Conservation (phyloP, 2,797 vertebrate species). For the Chanos chanos region DNA sequence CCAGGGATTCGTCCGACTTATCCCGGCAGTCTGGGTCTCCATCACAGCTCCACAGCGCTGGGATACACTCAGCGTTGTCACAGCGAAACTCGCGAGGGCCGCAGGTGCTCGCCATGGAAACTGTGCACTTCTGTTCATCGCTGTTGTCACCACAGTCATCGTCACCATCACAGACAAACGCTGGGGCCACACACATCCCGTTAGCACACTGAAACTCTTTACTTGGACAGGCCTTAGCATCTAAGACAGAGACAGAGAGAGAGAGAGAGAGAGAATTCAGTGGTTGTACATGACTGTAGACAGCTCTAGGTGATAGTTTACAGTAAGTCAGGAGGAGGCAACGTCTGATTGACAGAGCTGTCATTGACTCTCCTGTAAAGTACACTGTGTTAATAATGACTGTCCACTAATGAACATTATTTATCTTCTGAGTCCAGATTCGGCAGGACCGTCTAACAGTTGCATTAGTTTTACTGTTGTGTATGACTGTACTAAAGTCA, state of each 20-base stretch:
- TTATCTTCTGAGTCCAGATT: too few species aligned
- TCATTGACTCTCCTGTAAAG: neutral
- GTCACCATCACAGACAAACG: conserved; percentile 87
- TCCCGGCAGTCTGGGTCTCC: conserved; percentile 91
- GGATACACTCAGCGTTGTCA: conserved; percentile 88
- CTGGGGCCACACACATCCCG: conserved; percentile 81
- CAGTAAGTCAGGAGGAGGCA: neutral
- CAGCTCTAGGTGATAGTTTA: neutral
- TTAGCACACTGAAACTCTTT: conserved; percentile 86
- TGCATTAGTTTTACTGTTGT: too few species aligned
- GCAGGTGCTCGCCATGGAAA: conserved; percentile 82
- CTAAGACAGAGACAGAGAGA: conserved; percentile 46
- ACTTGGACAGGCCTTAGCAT: conserved; percentile 80
- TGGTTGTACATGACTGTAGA: conserved; percentile 40
- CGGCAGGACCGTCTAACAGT: too few species aligned
- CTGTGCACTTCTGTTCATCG: conserved; percentile 84
- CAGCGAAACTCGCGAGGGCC: conserved; percentile 90
- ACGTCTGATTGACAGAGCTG: too few species aligned
- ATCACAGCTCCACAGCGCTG: conserved; percentile 90
- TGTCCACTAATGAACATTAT: too few species aligned
- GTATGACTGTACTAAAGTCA: too few species aligned
- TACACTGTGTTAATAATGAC: too few species aligned
- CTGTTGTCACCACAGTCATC: conserved; percentile 83
- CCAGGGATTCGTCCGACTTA: conserved; percentile 84
- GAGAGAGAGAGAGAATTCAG: conserved; percentile 11